Evolutionary conservation across 2,113 vertebrate species (phyloP).

Genomic region (Cepphus grylle): DNA sequence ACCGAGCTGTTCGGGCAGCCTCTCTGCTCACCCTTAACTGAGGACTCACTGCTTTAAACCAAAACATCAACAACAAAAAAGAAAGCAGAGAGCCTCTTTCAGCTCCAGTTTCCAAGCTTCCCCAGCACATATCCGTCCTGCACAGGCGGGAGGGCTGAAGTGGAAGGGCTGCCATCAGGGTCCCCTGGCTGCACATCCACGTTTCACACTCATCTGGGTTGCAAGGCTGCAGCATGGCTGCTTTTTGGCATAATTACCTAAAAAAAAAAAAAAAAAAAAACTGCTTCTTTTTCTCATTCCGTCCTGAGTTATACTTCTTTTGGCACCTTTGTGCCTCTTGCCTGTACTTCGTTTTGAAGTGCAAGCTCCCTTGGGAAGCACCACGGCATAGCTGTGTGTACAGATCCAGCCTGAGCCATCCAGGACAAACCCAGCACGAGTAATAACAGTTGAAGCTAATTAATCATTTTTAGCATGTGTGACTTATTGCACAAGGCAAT

Average conservation of each 20-base stretch:
- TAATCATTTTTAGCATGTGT: background rate
- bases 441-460: background rate
- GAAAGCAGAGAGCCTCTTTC: background rate
- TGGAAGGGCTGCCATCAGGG: background rate
- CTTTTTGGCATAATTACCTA: background rate
- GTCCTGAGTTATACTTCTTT: background rate
- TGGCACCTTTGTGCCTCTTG: background rate
- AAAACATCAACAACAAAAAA: background rate
- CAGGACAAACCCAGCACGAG: background rate
- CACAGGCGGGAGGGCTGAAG: background rate
- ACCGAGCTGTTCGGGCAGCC: background rate
- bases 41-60: background rate
- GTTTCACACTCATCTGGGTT: background rate
- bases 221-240: background rate
- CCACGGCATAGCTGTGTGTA: background rate
- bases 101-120: background rate
- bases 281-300: background rate
- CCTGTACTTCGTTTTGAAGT: background rate
- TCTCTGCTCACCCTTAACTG: background rate
- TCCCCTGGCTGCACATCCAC: background rate
- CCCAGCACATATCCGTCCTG: accelerated
- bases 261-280: accelerated
- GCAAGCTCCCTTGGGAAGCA: background rate
- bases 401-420: background rate
- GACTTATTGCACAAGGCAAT: background rate